A percentile compares a stretch with the other conserved stretches of the same genome.
Conservation (phyloP, 1,140 invertebrate genomes). For the Neodiprion virginianus region DNA sequence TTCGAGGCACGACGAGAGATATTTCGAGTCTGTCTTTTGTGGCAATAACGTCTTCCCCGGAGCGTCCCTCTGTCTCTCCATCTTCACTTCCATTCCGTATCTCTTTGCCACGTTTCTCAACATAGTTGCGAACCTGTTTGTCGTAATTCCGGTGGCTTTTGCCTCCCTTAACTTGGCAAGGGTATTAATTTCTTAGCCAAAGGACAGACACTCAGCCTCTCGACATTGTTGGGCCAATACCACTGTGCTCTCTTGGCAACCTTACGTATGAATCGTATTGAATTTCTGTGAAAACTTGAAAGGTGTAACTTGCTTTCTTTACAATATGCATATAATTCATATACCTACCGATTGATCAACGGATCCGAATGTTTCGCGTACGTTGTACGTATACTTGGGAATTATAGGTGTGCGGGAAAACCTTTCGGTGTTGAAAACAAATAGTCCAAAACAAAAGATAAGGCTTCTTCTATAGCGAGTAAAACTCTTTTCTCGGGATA, state of each 20-base stretch:
- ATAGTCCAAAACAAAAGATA: too few relatives aligned
- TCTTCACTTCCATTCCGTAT: neutral
- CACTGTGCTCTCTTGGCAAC: too few relatives aligned
- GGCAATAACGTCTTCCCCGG: neutral
- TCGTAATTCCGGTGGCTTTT: neutral
- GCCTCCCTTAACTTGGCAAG: neutral
- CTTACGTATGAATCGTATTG: too few relatives aligned
- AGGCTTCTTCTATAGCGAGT: neutral
- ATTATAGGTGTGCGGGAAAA: too few relatives aligned
- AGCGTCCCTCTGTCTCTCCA: neutral
- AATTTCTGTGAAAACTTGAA: too few relatives aligned
- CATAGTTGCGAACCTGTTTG: constrained; percentile 2
- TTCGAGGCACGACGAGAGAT: too few relatives aligned
- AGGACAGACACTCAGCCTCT: neutral
- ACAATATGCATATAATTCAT: too few relatives aligned
- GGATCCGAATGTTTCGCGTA: too few relatives aligned
- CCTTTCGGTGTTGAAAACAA: too few relatives aligned
- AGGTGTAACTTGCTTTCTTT: too few relatives aligned
- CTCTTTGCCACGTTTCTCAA: neutral
- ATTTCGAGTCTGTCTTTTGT: neutral
- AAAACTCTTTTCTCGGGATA: neutral
- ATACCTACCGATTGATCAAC: too few relatives aligned
- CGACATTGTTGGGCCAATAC: neutral
- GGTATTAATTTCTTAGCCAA: constrained; percentile 1
- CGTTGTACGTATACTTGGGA: too few relatives aligned